Conservation (phyloP, 1,140 invertebrate genomes). For the Camponotus floridanus region DNA sequence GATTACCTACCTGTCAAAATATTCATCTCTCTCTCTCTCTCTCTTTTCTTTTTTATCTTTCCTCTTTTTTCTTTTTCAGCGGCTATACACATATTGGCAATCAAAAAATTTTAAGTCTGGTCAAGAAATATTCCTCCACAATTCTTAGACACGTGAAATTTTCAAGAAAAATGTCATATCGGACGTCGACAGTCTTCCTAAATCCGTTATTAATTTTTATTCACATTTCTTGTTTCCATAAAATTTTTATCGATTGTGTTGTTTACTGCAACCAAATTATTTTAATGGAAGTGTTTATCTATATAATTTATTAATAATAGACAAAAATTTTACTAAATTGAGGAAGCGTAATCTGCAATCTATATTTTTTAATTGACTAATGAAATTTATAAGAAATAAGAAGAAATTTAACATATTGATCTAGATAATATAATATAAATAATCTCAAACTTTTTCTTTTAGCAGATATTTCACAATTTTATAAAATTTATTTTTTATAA, state of each 20-base stretch:
- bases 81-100: neutral
- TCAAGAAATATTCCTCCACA: constrained; percentile 38
- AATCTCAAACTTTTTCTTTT: neutral
- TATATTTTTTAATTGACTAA: neutral
- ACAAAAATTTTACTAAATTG: neutral
- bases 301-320: neutral
- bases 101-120: constrained; percentile 52
- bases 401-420: neutral
- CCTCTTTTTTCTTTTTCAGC: neutral
- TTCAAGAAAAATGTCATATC: neutral
- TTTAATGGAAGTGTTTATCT: neutral
- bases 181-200: constrained; percentile 19
- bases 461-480: neutral
- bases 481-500: constrained; percentile 16
- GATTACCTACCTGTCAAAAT: constrained; percentile 69
- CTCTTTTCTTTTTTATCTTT: neutral
- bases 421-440: neutral
- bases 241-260: neutral
- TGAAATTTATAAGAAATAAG: neutral
- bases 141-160: constrained; percentile 16
- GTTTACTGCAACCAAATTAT: no score
- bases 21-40: constrained; percentile 4
- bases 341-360: neutral
- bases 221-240: neutral
- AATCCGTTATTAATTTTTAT: constrained; percentile 18